Conservation (phyloP, 1,140 invertebrate genomes). For the Neodiprion fabricii region DNA sequence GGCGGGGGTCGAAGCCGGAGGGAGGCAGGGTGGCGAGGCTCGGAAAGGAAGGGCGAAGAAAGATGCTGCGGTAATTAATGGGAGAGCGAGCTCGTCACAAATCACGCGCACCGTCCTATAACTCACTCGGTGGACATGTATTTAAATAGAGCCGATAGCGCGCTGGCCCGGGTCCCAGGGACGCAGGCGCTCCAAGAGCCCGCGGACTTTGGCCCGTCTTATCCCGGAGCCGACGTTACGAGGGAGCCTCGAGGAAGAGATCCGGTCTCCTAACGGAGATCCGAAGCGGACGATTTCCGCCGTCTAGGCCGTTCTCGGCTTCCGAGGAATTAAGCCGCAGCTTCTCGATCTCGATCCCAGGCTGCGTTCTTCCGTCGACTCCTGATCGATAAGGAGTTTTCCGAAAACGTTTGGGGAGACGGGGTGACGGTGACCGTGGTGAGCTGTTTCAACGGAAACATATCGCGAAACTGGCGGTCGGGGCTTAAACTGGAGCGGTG, state of each 20-base stretch:
- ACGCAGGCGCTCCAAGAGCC: slow-evolving; percentile 7
- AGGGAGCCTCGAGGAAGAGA: slow-evolving; percentile 24
- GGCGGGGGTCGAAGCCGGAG: slow-evolving; percentile 3
- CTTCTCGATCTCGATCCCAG: too few species aligned
- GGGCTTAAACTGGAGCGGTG: background rate
- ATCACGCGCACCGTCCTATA: slow-evolving; percentile 54
- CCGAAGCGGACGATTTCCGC: too few species aligned
- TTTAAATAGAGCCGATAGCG: slow-evolving; percentile 55
- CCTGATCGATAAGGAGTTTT: too few species aligned
- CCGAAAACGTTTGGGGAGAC: too few species aligned
- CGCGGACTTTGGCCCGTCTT: background rate
- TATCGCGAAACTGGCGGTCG: background rate
- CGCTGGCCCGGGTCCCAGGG: slow-evolving; percentile 24
- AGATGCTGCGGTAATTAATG: slow-evolving; percentile 58
- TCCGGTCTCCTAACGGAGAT: too few species aligned
- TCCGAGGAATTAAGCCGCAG: background rate
- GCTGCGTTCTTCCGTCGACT: too few species aligned
- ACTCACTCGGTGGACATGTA: slow-evolving; percentile 50
- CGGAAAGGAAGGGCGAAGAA: slow-evolving; percentile 49
- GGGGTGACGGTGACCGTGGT: background rate
- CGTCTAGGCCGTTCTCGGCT: background rate
- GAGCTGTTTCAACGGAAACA: background rate
- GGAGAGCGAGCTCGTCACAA: slow-evolving; percentile 52
- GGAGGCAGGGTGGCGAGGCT: slow-evolving; percentile 18
- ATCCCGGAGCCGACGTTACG: background rate